A percentile compares a stretch with the other conserved stretches of the same genome.
Evolutionary conservation across 2,113 vertebrate species (phyloP).

Genomic region (Potamarius usumacintae): DNA sequence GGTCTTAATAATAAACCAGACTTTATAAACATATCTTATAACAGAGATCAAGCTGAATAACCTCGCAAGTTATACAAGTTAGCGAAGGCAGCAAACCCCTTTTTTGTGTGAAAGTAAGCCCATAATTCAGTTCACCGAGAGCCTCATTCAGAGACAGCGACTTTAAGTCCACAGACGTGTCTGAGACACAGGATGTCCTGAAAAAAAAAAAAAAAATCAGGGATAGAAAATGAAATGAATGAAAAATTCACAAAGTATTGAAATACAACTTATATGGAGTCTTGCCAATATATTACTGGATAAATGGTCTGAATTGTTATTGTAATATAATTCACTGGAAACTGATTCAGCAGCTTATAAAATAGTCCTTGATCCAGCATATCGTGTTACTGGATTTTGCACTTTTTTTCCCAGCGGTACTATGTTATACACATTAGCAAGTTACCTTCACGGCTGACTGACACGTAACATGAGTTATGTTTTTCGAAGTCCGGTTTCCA

Average conservation of each 20-base stretch:
- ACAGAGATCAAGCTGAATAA: background rate
- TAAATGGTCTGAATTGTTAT: background rate
- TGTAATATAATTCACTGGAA: background rate
- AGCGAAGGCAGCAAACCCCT: background rate
- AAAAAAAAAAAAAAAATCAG: background rate
- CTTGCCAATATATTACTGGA: background rate
- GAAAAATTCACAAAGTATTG: background rate
- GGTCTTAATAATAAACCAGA: background rate
- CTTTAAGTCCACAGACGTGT: background rate
- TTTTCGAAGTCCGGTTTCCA: too few relatives aligned
- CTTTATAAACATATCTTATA: background rate
- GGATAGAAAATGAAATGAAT: background rate
- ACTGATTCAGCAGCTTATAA: background rate
- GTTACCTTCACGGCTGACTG: background rate
- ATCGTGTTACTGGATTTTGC: background rate
- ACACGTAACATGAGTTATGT: background rate
- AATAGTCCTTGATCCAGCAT: background rate
- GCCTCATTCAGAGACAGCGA: background rate
- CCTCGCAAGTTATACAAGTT: background rate
- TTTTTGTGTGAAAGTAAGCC: background rate
- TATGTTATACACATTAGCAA: background rate
- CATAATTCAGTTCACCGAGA: background rate
- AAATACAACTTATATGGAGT: background rate
- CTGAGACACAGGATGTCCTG: too few relatives aligned
- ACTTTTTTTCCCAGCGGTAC: background rate